Evolutionary conservation across 64 coral and sea anemone genomes (phyloP), one percentile per base, ranked within the genome.

Genomic region (Catalaphyllia jardinei): DNA sequence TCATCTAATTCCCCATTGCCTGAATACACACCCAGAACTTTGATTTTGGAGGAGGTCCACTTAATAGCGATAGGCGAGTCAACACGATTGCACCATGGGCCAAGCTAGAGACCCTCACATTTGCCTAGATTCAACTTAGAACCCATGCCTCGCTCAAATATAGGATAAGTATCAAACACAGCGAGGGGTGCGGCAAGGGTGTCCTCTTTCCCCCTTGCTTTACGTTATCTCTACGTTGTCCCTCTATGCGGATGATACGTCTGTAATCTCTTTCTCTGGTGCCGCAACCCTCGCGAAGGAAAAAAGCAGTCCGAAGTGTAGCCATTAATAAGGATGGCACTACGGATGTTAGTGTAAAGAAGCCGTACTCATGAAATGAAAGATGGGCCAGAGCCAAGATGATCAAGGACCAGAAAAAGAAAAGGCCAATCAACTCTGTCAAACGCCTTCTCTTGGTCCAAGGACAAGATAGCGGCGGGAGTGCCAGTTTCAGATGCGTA

Each of bases 21-120:
- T n/a, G n/a, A 81, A 93, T 4, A 74, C 82, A 60, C 28, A 77
- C 72, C 30, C 91, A 88, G 73, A 33, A 80, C 3, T 3, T 86
- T 74, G 20, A 88, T 7, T 4, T 57, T 46, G 7, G 1, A 0
- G 0, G 78, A 67, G 13, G 63, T 52, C 91, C 76, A 88, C 9
- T 18, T 25, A 1, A 93, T 50, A 20, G 30, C 19, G 8, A 88
- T 35, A 17, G 91, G 91, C 1, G 75, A 25, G 52, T 93, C 65
- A 73, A 64, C 8, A 27, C 84, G 86, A 22, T 60, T 20, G 0
- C 24, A 0, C 77, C 91, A 88, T 0, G 50, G 0, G 22, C 92
- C 91, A 1, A 93, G 19, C 84, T 62, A 93, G 6, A 88, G 29
- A 39, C 91, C 85, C 35, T 88, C 88, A 17, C 62, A 93, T 73